A percentile compares a stretch with the other conserved stretches of the same genome.
phyloP scores from a whole-genome alignment of 2,888 invertebrate genomes.

The Philhelius pedissequus region DNA sequence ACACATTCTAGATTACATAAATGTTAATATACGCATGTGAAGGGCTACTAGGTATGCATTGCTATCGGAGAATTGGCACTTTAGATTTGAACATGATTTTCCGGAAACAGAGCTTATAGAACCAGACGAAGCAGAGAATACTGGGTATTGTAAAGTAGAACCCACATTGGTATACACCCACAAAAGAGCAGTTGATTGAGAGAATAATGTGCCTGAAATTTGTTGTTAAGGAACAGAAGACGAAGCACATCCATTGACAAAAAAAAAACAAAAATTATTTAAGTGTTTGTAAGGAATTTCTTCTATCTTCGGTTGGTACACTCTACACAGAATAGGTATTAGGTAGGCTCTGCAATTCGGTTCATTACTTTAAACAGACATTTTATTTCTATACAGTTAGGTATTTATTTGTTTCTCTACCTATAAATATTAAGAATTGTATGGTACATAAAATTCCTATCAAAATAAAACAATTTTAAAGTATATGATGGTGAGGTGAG shows the following conservation, averaged over 20 bases:
- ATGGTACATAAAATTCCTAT: neutral
- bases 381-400: neutral
- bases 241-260: no score
- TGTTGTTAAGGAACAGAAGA: no score
- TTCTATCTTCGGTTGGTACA: no score
- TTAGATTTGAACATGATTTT: neutral
- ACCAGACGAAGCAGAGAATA: neutral
- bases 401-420: neutral
- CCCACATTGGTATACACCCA: neutral
- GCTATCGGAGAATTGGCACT: neutral
- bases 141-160: neutral
- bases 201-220: no score
- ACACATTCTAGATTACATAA: neutral
- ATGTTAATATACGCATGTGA: neutral
- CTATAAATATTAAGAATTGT: no score
- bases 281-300: no score
- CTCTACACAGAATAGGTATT: no score
- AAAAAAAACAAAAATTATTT: no score
- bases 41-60: neutral
- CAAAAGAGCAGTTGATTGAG: no score
- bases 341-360: no score
- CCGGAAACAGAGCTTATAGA: neutral
- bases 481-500: no score
- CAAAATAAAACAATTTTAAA: neutral
- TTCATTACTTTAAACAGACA: no score